A percentile compares a stretch with the other conserved stretches of the same genome.
Evolutionary conservation across 2,888 invertebrate species (phyloP).

Genomic region (Yponomeuta sedellus): DNA sequence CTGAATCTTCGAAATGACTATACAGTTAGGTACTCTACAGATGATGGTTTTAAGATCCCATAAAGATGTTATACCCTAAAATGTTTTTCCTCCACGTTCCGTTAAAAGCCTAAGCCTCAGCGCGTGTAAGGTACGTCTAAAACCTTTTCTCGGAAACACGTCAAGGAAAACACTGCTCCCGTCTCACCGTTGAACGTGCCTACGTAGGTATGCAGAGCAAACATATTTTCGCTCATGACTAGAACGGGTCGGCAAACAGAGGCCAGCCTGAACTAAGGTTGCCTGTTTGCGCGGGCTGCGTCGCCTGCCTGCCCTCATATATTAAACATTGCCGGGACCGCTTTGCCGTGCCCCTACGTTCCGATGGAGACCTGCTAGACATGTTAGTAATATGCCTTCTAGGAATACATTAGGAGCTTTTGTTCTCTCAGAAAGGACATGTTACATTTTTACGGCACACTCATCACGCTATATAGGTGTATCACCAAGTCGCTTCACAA

Average conservation of each 20-base stretch:
- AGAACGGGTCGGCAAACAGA: slow-evolving; percentile 68
- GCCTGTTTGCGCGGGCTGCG: slow-evolving; percentile 68
- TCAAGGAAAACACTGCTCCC: slow-evolving; percentile 58
- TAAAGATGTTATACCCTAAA: too few relatives aligned
- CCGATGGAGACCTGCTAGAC: neutral
- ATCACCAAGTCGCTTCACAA: too few relatives aligned
- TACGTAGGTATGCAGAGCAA: slow-evolving; percentile 70
- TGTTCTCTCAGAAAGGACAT: too few relatives aligned
- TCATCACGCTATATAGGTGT: too few relatives aligned
- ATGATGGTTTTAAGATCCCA: too few relatives aligned
- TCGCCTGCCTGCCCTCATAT: slow-evolving; percentile 73
- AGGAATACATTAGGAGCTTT: neutral
- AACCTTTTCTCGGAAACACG: slow-evolving; percentile 44
- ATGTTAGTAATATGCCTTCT: neutral
- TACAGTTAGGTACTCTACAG: too few relatives aligned
- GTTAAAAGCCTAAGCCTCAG: too few relatives aligned
- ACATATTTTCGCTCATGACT: slow-evolving; percentile 75
- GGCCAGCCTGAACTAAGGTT: slow-evolving; percentile 65
- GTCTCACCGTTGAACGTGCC: slow-evolving; percentile 41
- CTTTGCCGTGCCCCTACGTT: slow-evolving; percentile 38
- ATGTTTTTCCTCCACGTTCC: too few relatives aligned
- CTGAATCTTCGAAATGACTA: too few relatives aligned
- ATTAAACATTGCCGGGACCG: slow-evolving; percentile 68
- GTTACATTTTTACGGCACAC: too few relatives aligned
- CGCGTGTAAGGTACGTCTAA: slow-evolving; percentile 4